Evolutionary conservation across 1,140 invertebrate species (phyloP).

Genomic region (Dolichoris vasculosae): DNA sequence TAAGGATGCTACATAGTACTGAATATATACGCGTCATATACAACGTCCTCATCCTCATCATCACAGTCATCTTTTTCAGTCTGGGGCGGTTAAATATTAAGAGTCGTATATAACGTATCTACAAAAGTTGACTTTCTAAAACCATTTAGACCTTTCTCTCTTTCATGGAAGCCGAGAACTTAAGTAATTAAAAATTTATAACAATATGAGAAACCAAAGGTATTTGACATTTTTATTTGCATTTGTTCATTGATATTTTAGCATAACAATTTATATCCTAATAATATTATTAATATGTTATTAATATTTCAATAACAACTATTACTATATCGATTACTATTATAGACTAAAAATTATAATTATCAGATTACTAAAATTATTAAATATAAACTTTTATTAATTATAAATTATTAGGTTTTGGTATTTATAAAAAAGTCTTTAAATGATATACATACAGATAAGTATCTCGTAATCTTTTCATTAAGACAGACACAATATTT

Average conservation of each 20-base stretch:
- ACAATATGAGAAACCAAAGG: no score
- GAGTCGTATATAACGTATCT: background rate
- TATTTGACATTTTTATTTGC: no score
- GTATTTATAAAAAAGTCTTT: background rate
- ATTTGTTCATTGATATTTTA: no score
- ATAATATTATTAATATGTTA: background rate
- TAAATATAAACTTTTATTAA: no score
- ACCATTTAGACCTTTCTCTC: background rate
- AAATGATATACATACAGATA: background rate
- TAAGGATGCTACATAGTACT: conserved; percentile 53
- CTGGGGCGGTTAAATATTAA: background rate
- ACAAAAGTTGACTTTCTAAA: background rate
- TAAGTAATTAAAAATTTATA: no score
- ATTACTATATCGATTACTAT: background rate
- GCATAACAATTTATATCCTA: background rate
- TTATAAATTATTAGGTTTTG: no score
- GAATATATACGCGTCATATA: background rate
- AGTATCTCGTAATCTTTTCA: background rate
- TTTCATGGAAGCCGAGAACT: background rate
- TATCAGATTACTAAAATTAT: no score
- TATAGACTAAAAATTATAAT: background rate
- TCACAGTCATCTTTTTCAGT: background rate
- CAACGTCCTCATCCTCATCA: background rate
- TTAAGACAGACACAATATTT: background rate
- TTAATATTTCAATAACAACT: background rate